These are phyloP conservation scores for Limonius californicus DNA, from an alignment of 1,140 invertebrate genomes.

Conservation along the genomic window DNA sequence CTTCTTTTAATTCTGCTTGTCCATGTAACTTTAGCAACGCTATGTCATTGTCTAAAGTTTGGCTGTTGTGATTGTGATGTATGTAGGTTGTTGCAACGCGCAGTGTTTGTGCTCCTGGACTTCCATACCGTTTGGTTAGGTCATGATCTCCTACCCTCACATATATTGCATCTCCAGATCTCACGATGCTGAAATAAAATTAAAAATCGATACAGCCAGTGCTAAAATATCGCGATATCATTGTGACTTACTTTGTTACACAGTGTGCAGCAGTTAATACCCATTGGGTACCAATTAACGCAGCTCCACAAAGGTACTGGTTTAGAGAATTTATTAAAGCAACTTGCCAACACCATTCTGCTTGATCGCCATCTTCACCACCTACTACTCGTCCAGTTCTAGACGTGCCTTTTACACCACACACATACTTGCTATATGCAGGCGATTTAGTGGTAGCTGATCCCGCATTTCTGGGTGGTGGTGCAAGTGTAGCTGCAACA, in stretches of 20 bases:
- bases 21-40: constrained; percentile 88
- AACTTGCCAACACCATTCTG: constrained; percentile 95
- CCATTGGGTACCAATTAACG: constrained; percentile 91
- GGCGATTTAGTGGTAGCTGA: constrained; percentile 52
- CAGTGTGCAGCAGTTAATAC: constrained; percentile 94
- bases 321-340: constrained; percentile 90
- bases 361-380: constrained; percentile 83
- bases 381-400: constrained; percentile 74
- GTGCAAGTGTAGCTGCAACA: neutral
- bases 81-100: constrained; percentile 90
- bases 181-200: constrained; percentile 66
- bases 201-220: no score
- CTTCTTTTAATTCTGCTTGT: constrained; percentile 83
- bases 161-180: constrained; percentile 86
- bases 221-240: neutral
- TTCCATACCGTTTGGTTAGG: constrained; percentile 79
- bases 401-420: constrained; percentile 74
- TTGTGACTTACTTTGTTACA: constrained; percentile 87
- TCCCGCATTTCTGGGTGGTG: neutral
- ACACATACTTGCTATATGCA: constrained; percentile 86
- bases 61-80: constrained; percentile 94
- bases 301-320: constrained; percentile 94
- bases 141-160: constrained; percentile 92
- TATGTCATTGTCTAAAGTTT: constrained; percentile 94
- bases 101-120: constrained; percentile 82